Base-by-base conservation (phyloP, 2,797 vertebrate species). In the Psittacula derbiana region DNA sequence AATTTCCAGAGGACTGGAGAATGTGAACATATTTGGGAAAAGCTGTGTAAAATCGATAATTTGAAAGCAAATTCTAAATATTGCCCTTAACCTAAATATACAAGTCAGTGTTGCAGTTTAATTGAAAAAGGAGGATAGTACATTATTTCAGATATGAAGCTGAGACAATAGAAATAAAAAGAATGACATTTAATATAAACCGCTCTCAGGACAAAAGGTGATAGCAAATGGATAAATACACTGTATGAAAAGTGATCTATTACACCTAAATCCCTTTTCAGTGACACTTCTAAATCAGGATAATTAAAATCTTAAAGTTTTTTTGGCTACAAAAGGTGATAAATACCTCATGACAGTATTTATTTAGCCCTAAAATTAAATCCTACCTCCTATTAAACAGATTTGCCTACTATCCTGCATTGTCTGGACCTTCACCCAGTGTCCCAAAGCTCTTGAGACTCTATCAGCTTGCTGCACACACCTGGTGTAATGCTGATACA, bases 401-500 rank as follows among this genome's bases (percentile, higher is more conserved):
- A 60, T 46, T 70, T 88, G 36, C 40, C 49, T 53, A 40, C 57
- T 53, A 71, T 18, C 20, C 47, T 66, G 57, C 16, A 49, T 66
- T 84, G 40, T 62, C 58, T 91, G 85, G 89, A 92, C 38, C 27
- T 88, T 84, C 46, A 62, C 2, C 30, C n/a, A 72, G 5, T 72
- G 81, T 67, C 73, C 69, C 65, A 53, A 33, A 75, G 38, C 62
- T 92, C 88, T 89, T 74, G 74, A 88, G 78, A 73, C 70, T 47
- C 65, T 18, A 74, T 57, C 73, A 90, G 27, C 43, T 79, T 88
- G 41, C 82, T 62, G 72, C 40, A 85, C 1, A 5, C 38, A 83
- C 44, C 62, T 60, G 16, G 53, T 85, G 86, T 92, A 79, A 93
- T 49, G 86, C 70, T 69, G 79, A 93, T 96, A 84, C 72, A 67